A percentile compares a stretch with the other conserved stretches of the same genome.
Conservation (phyloP, 2,113 vertebrate species). For the Polypterus senegalus region DNA sequence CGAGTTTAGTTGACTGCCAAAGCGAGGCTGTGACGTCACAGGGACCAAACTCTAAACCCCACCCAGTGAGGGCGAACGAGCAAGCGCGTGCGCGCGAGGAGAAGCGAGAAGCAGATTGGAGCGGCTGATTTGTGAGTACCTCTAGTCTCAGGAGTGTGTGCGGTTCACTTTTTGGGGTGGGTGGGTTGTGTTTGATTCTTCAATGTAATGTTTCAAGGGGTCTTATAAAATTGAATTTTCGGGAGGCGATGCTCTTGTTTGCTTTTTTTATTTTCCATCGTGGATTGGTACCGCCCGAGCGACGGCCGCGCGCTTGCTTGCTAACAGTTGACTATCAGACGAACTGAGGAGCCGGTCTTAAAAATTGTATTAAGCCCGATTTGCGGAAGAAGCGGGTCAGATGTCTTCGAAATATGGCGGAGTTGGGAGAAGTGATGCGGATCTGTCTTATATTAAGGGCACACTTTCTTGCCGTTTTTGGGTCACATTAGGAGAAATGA, state of each 20-base stretch:
- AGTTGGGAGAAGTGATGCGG: slow-evolving; percentile 7
- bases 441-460: no score
- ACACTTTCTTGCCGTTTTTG: no score
- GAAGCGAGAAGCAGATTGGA: slow-evolving; percentile 13
- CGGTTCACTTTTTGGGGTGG: no score
- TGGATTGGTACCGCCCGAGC: not conserved
- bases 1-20: not conserved
- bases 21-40: slow-evolving; percentile 27
- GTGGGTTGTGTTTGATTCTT: no score
- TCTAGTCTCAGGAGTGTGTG: no score
- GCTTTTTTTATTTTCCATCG: no score
- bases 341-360: slow-evolving; percentile 19
- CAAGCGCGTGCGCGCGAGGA: slow-evolving; percentile 8
- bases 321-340: slow-evolving; percentile 3
- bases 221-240: no score
- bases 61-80: slow-evolving; percentile 12
- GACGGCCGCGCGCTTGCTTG: not conserved
- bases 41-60: slow-evolving; percentile 24
- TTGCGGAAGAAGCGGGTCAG: slow-evolving; percentile 31
- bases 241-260: no score
- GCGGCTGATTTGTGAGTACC: slow-evolving; percentile 22
- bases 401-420: slow-evolving; percentile 32
- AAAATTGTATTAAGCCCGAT: slow-evolving; percentile 17
- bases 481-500: no score
- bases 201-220: no score